These are phyloP conservation scores for Anolis sagrei DNA, from an alignment of 2,113 vertebrate species.

Conservation along the genomic window DNA sequence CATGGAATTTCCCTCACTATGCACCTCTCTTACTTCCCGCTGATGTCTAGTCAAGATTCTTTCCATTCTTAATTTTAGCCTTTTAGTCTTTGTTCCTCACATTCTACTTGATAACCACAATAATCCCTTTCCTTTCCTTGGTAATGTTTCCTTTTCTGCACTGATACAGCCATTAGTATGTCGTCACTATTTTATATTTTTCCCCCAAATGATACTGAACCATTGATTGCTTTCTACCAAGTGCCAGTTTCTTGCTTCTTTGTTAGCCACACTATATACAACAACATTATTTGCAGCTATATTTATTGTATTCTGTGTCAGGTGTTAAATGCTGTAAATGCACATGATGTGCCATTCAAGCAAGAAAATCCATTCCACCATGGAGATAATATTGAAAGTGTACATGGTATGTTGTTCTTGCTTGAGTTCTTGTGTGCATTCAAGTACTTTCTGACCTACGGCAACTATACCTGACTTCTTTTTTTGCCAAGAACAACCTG, in stretches of 20 bases:
- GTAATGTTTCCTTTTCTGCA: slow-evolving; percentile 64
- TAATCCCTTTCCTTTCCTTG: slow-evolving; percentile 69
- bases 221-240: not conserved
- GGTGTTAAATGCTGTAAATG: not conserved
- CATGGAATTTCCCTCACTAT: slow-evolving; percentile 39
- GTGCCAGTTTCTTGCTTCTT: not conserved
- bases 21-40: slow-evolving; percentile 24
- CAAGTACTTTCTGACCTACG: too few species aligned
- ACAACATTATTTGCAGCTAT: not conserved
- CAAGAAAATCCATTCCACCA: not conserved
- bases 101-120: slow-evolving; percentile 64
- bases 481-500: not conserved
- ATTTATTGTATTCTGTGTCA: not conserved
- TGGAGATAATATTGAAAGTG: not conserved
- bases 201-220: slow-evolving; percentile 41
- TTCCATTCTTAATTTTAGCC: slow-evolving; percentile 68
- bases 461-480: not conserved
- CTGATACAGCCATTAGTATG: slow-evolving; percentile 61
- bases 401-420: not conserved
- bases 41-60: slow-evolving; percentile 41
- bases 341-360: not conserved
- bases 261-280: not conserved
- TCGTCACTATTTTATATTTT: slow-evolving; percentile 39
- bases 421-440: too few species aligned
- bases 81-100: slow-evolving; percentile 43